Evolutionary conservation across 2,113 vertebrate genomes (phyloP).

Genomic region (Perca fluviatilis): DNA sequence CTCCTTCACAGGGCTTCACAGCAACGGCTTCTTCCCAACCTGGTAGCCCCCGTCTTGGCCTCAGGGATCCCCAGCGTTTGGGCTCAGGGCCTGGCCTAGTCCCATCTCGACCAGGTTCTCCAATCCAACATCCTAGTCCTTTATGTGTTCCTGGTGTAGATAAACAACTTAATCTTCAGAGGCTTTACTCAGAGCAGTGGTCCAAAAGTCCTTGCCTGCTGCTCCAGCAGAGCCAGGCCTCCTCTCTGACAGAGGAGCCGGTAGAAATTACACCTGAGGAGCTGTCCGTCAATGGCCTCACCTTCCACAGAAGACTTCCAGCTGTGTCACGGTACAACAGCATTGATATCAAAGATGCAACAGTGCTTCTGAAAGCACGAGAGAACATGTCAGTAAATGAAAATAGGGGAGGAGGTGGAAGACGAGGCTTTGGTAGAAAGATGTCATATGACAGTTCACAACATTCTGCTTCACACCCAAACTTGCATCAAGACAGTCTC

Average conservation of each 20-base stretch:
- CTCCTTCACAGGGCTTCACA: constrained; percentile 65
- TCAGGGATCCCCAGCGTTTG: constrained; percentile 75
- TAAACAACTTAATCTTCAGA: constrained; percentile 79
- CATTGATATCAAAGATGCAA: constrained; percentile 87
- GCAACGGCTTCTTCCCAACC: constrained; percentile 63
- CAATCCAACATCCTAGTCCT: constrained; percentile 70
- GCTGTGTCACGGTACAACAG: constrained; percentile 86
- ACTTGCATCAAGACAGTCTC: constrained; percentile 77
- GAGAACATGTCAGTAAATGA: constrained; percentile 73
- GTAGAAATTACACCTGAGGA: constrained; percentile 83
- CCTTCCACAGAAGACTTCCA: constrained; percentile 64
- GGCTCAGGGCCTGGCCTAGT: constrained; percentile 30
- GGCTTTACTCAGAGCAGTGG: constrained; percentile 85
- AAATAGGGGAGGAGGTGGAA: constrained; percentile 19
- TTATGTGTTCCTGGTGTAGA: constrained; percentile 58
- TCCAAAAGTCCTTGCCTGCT: constrained; percentile 82
- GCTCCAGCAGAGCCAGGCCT: constrained; percentile 85
- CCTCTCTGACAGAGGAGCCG: constrained; percentile 86
- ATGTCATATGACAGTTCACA: constrained; percentile 85
- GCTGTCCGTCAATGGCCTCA: constrained; percentile 73
- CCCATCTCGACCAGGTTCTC: constrained; percentile 75
- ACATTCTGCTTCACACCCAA: constrained; percentile 78
- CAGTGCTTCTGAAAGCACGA: constrained; percentile 81
- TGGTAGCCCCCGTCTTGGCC: constrained; percentile 75
- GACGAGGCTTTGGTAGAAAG: constrained; percentile 81